phyloP scores from a whole-genome alignment of 2,888 invertebrate species.

The Cataglyphis rosenhaueri region DNA sequence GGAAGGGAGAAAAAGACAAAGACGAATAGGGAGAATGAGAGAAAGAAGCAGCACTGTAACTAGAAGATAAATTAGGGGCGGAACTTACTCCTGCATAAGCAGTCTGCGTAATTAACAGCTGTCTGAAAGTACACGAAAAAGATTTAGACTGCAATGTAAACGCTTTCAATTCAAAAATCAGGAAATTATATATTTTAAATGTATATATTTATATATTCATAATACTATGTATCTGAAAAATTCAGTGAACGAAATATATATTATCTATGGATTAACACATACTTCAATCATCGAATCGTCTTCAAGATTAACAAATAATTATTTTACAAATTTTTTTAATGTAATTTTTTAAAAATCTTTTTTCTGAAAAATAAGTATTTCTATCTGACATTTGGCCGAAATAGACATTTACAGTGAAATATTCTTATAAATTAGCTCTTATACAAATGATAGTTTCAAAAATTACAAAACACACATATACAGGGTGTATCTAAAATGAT shows the following conservation, averaged over 20 bases:
- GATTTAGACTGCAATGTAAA: not conserved
- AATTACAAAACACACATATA: too few species aligned
- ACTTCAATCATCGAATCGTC: not conserved
- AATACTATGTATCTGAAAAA: not conserved
- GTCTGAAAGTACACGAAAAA: not conserved
- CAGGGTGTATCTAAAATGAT: too few species aligned
- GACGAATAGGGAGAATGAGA: not conserved
- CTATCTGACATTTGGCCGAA: too few species aligned
- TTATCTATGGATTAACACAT: not conserved
- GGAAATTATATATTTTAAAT: not conserved
- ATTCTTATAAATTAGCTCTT: too few species aligned
- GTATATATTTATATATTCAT: not conserved
- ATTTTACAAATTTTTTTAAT: too few species aligned
- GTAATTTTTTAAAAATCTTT: too few species aligned
- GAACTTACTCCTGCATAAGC: not conserved
- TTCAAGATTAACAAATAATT: not conserved
- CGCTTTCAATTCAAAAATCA: not conserved
- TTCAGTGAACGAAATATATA: not conserved
- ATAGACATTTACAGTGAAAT: too few species aligned
- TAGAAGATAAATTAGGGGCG: slow-evolving; percentile 4
- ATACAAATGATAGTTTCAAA: too few species aligned
- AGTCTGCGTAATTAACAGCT: not conserved
- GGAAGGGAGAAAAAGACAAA: slow-evolving; percentile 1
- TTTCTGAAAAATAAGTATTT: too few species aligned
- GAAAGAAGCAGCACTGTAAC: not conserved